phyloP scores from a whole-genome alignment of 2,797 vertebrate genomes.

The Oreonectes daqikongensis region DNA sequence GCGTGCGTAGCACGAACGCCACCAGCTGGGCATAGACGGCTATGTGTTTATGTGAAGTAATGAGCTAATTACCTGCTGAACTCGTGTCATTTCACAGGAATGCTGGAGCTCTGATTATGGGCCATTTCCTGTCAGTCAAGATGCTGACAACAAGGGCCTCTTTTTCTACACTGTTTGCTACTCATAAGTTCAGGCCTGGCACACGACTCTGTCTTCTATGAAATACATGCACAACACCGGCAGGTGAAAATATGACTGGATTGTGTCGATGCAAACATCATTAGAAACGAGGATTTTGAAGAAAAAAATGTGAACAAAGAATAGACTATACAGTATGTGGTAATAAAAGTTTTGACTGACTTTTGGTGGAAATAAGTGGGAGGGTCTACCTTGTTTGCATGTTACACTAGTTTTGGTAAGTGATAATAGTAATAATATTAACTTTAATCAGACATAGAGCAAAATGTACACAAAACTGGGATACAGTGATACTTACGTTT shows the following conservation, averaged over 20 bases:
- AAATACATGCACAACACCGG: conserved; percentile 1
- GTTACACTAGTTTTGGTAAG: no score
- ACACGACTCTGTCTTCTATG: conserved; percentile 1
- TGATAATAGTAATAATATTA: no score
- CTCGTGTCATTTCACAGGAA: conserved; percentile 86
- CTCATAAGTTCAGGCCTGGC: conserved; percentile 2
- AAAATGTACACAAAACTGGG: no score
- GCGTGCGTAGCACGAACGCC: conserved; percentile 55
- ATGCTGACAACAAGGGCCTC: conserved; percentile 71
- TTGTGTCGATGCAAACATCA: not conserved
- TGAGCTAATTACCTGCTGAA: conserved; percentile 81
- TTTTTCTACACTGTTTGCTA: conserved; percentile 64
- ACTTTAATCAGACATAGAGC: no score
- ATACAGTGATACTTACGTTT: no score
- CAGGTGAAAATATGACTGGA: not conserved
- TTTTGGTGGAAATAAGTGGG: no score
- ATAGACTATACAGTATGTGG: no score
- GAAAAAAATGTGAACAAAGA: no score
- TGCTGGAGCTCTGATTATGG: conserved; percentile 79
- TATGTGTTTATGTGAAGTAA: conserved; percentile 82
- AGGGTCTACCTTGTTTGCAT: no score
- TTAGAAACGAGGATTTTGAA: no score
- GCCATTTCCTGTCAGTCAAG: conserved; percentile 84
- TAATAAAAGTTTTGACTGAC: no score
- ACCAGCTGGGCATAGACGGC: conserved; percentile 70